phyloP scores from a whole-genome alignment of 2,113 vertebrate species.

The Pseudorhombus dupliciocellatus region DNA sequence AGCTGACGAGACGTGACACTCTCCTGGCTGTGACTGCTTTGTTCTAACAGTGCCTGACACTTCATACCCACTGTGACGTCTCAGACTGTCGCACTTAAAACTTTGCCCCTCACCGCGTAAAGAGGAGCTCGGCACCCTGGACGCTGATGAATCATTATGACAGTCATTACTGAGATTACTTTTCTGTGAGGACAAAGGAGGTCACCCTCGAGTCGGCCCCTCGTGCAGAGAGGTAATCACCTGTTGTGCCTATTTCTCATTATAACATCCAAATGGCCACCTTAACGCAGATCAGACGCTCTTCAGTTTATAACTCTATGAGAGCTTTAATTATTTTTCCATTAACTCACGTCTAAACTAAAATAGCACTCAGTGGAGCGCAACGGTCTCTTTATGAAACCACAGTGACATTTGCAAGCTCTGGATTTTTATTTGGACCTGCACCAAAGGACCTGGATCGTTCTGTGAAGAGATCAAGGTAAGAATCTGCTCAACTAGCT shows the following conservation, averaged over 20 bases:
- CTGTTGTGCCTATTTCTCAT: conserved; percentile 11
- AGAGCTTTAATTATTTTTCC: background rate
- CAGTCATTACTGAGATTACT: conserved; percentile 4
- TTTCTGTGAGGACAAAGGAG: conserved; percentile 1
- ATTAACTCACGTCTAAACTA: background rate
- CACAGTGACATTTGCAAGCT: background rate
- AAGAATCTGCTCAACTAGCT: too few species aligned
- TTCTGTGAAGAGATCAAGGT: too few species aligned
- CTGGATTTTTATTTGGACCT: background rate
- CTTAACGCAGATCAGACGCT: background rate
- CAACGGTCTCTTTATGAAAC: background rate
- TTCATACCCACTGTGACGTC: conserved; percentile 9
- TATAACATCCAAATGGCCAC: conserved; percentile 5
- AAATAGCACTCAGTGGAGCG: background rate
- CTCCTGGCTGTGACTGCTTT: conserved; percentile 25
- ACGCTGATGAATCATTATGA: background rate
- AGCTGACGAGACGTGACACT: conserved; percentile 50
- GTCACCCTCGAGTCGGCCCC: background rate
- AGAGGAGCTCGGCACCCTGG: background rate
- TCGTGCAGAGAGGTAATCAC: conserved; percentile 1
- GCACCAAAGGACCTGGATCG: too few species aligned
- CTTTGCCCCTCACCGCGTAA: background rate
- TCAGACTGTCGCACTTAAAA: conserved; percentile 35
- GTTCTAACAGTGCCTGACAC: conserved; percentile 45
- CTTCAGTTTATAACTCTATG: background rate